Percentiles rank a stretch among this genome's conserved stretches.
Evolutionary conservation across 2,888 invertebrate genomes (phyloP).

Genomic region (Drosophila nr. perissopoda): DNA sequence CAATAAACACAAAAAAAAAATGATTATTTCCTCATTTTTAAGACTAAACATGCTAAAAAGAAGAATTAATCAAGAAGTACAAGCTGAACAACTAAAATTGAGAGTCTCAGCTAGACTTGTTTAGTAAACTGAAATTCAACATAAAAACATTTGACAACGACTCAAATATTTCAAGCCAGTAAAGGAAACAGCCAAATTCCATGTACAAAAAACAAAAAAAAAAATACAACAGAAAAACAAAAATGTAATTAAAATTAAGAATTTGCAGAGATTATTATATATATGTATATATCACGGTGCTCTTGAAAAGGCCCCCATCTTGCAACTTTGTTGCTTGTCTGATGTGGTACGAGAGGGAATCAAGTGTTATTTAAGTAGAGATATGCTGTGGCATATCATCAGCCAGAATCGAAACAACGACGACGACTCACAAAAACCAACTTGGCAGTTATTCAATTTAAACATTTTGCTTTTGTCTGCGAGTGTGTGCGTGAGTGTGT

Average conservation of each 20-base stretch:
- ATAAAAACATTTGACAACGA: not conserved
- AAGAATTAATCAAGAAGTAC: not conserved
- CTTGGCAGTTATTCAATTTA: conserved; percentile 43
- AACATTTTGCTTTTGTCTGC: conserved; percentile 40
- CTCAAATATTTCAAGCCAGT: too few species aligned
- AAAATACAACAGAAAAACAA: not conserved
- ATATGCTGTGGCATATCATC: conserved; percentile 22
- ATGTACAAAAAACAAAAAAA: too few species aligned
- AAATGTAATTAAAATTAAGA: conserved; percentile 1
- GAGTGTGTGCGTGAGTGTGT: conserved; percentile 21
- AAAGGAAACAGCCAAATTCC: not conserved
- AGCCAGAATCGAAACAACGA: conserved; percentile 29
- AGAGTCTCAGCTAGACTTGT: not conserved
- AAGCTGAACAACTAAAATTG: not conserved
- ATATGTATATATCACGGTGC: not conserved
- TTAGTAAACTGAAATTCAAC: not conserved
- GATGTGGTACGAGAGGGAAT: not conserved
- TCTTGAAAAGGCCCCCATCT: not conserved
- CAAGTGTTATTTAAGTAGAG: conserved; percentile 17
- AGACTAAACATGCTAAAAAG: not conserved
- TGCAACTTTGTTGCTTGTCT: not conserved
- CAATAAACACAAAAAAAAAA: not conserved
- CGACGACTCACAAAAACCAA: conserved; percentile 18
- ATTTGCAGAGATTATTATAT: not conserved
- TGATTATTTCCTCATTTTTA: not conserved